Evolutionary conservation across 2,888 invertebrate species (phyloP).

Genomic region (Aspidiotus rigidus): DNA sequence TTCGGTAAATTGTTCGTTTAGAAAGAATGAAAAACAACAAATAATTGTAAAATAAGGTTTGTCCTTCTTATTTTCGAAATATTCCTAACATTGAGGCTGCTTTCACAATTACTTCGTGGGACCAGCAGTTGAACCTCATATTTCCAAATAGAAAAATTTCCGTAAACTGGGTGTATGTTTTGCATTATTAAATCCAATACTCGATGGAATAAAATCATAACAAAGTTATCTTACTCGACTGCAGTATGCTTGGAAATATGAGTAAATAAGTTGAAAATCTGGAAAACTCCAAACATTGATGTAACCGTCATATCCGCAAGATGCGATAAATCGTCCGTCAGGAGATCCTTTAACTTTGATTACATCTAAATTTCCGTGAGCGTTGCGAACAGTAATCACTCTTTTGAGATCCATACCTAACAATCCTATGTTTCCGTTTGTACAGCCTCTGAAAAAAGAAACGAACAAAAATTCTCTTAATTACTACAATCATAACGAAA

Average conservation of each 20-base stretch:
- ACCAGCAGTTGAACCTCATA: neutral
- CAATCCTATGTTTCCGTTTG: constrained; percentile 10
- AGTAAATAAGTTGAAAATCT: constrained; percentile 5
- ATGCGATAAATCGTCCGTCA: constrained; percentile 14
- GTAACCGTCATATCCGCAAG: constrained; percentile 14
- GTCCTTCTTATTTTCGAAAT: too few relatives aligned
- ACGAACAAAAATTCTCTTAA: neutral
- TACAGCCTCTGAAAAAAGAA: constrained; percentile 11
- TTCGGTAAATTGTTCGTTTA: too few relatives aligned
- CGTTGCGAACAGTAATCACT: constrained; percentile 2
- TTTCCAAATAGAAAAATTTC: neutral
- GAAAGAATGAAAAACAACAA: too few relatives aligned
- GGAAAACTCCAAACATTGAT: constrained; percentile 23
- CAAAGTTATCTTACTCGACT: constrained; percentile 7
- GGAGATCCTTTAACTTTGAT: constrained; percentile 22
- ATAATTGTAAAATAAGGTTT: too few relatives aligned
- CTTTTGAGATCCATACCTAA: neutral
- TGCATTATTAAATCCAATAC: neutral
- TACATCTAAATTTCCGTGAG: constrained; percentile 4
- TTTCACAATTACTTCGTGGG: too few relatives aligned
- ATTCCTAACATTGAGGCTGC: too few relatives aligned
- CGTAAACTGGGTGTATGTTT: neutral
- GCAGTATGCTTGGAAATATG: neutral
- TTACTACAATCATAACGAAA: too few relatives aligned
- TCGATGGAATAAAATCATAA: neutral